Evolutionary conservation across 2,888 invertebrate genomes (phyloP), one percentile per base, ranked within the genome.

Genomic region (Microplitis deprimator): DNA sequence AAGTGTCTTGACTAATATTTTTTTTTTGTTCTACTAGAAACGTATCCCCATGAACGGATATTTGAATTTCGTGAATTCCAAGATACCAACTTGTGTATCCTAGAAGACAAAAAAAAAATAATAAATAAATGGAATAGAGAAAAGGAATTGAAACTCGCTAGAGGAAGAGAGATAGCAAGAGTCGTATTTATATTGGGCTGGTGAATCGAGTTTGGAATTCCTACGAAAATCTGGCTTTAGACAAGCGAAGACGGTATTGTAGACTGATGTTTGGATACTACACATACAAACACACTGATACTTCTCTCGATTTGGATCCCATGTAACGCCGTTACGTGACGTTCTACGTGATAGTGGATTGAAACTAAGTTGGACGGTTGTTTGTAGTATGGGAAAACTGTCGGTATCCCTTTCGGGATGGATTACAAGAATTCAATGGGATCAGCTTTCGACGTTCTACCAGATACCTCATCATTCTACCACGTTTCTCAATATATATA

Each of bases 381-480:
- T 50, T 50, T 41, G 65, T 50, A 62, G 61, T 17, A 59, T 62
- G 64, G 60, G 62, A 38, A 50, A 41, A 68, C 40, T 72, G 41
- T 65, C 40, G 68, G 68, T 75, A 73, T 73, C 73, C 73, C 41
- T 62, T 17, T 13, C 50, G 62, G 70, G 62, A 77, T 75, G 71
- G 74, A 77, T 77, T 77, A 77, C 77, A 74, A 71, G 71, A 71
- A 77, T 77, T 77, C 82, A 81, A 82, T 81, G 80, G 79, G 82
- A 84, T 84, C 84, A 83, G 13, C 50, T 81, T 84, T 83, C 81
- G 50, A 73, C 68, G 38, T 62, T 16, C 50, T 68, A 73, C 39
- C 38, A 41, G 83, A 84, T 85, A 84, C 84, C 85, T 85, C 83
- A 83, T 85, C 85, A 83, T 85, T 85, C 85, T 83, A 68, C 80